These are phyloP conservation scores for Apocheima hispidaria DNA, from an alignment of 2,888 invertebrate genomes.

Conservation along the genomic window DNA sequence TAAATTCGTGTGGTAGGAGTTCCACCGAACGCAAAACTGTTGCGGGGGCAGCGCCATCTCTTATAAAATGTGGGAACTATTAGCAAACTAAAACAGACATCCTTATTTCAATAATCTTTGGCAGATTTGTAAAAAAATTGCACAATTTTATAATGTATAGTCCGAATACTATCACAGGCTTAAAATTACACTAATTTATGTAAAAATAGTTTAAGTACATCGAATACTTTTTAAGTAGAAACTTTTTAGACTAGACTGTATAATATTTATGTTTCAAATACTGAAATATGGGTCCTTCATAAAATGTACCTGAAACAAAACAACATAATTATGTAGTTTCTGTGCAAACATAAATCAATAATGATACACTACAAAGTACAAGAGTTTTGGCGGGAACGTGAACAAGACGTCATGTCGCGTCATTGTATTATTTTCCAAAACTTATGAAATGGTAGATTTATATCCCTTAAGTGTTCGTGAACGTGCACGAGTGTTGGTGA, in stretches of 20 bases:
- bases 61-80: slow-evolving; percentile 44
- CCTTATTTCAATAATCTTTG: slow-evolving; percentile 62
- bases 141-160: slow-evolving; percentile 54
- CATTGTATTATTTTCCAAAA: no score
- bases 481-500: no score
- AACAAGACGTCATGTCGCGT: no score
- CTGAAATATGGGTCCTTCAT: slow-evolving; percentile 55
- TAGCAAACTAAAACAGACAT: slow-evolving; percentile 40
- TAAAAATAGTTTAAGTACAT: slow-evolving; percentile 71
- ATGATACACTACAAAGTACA: no score
- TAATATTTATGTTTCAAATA: slow-evolving; percentile 60
- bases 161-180: slow-evolving; percentile 49
- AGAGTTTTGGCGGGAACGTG: no score
- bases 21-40: slow-evolving; percentile 93
- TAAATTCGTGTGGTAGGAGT: slow-evolving; percentile 93
- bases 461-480: no score
- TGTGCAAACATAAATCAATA: no score
- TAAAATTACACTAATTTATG: slow-evolving; percentile 52
- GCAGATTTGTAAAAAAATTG: slow-evolving; percentile 63
- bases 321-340: slow-evolving; percentile 14
- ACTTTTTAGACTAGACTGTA: slow-evolving; percentile 78
- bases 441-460: no score
- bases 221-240: slow-evolving; percentile 74
- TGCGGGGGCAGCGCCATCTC: slow-evolving; percentile 85
- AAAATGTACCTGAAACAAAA: slow-evolving; percentile 61